Base-by-base conservation (phyloP, 2,888 invertebrate genomes). In the Mimachlamys varia region DNA sequence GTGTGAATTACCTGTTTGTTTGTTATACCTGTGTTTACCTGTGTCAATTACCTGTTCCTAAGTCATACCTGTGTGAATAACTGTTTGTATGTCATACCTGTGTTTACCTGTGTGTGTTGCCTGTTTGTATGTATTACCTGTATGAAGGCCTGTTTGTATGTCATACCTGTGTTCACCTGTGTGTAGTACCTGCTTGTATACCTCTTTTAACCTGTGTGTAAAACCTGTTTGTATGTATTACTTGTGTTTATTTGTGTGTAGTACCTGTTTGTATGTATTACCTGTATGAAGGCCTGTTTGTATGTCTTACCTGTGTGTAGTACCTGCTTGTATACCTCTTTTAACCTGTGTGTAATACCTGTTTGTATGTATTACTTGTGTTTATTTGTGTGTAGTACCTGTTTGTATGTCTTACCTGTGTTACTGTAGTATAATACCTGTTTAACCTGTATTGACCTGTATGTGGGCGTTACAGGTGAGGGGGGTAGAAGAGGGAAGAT, bases 401-500 rank as follows among this genome's bases (percentile, higher is more conserved):
- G 76, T 89, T 7, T n/a, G 37, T 49, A 22, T 90, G 33, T 90
- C 3, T 92, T 91, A 76, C 33, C 76, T 76, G 76, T 76, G n/a
- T 62, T 33, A 33, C 27, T 76, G 22, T 27, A 27, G n/a, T 76
- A 27, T 55, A 19, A 55, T 19, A 13, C 19, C 10, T 91, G 58
- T 92, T 89, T 33, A 89, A 58, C 53, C 88, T 89, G 37, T 90
- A 38, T 58, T 88, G 53, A n/a, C 76, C 89, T 89, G 89, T 88
- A 87, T 89, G 90, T 90, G 90, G 90, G 76, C 50, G 55, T 49
- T 53, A 49, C 44, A 44, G 89, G 89, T 88, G 62, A 89, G 62
- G 88, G 90, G 50, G 89, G 90, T 22, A 89, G 91, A 17, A 90
- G 91, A 89, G 90, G 91, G 33, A 92, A 90, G 89, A 76, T 76